phyloP scores from a whole-genome alignment of 1,140 invertebrate species.

The Meloidogyne chitwoodi region DNA sequence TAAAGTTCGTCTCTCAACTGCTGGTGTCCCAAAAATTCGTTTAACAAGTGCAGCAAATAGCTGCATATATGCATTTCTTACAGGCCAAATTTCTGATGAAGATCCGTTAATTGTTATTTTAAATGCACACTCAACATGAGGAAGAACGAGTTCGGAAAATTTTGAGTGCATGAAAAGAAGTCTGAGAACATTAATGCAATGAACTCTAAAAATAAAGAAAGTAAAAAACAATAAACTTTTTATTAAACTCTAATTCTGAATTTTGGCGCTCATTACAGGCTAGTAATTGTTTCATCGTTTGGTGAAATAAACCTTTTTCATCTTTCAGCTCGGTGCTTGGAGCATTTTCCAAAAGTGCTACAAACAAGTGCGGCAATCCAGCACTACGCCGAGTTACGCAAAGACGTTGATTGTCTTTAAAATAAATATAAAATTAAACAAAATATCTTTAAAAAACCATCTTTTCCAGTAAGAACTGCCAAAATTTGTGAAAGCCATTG shows the following conservation, averaged over 20 bases:
- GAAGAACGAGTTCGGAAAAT: constrained; percentile 28
- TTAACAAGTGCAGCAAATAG: constrained; percentile 46
- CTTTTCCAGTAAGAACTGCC: constrained; percentile 32
- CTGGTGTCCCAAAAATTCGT: constrained; percentile 46
- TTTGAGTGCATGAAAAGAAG: constrained; percentile 25
- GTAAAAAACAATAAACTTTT: too few species aligned
- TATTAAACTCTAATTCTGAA: constrained; percentile 24
- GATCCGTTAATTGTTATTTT: constrained; percentile 32
- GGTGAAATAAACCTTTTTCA: constrained; percentile 19
- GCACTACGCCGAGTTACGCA: constrained; percentile 49
- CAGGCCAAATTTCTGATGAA: constrained; percentile 34
- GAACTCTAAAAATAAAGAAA: constrained; percentile 36
- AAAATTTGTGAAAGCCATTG: constrained; percentile 43
- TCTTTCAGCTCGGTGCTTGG: background rate
- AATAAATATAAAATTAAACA: constrained; percentile 17
- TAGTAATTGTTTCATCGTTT: constrained; percentile 26
- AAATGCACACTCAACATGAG: constrained; percentile 38
- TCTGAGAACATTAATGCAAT: constrained; percentile 47
- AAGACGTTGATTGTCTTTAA: constrained; percentile 36
- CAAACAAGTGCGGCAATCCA: constrained; percentile 48
- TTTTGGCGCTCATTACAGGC: constrained; percentile 23
- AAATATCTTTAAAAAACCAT: constrained; percentile 28
- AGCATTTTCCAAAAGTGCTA: constrained; percentile 39
- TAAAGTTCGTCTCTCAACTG: constrained; percentile 29
- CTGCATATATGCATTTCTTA: constrained; percentile 46